A percentile compares a stretch with the other conserved stretches of the same genome.
These are phyloP conservation scores for Notechis scutatus DNA, from an alignment of 2,113 vertebrate species.

Conservation along the genomic window DNA sequence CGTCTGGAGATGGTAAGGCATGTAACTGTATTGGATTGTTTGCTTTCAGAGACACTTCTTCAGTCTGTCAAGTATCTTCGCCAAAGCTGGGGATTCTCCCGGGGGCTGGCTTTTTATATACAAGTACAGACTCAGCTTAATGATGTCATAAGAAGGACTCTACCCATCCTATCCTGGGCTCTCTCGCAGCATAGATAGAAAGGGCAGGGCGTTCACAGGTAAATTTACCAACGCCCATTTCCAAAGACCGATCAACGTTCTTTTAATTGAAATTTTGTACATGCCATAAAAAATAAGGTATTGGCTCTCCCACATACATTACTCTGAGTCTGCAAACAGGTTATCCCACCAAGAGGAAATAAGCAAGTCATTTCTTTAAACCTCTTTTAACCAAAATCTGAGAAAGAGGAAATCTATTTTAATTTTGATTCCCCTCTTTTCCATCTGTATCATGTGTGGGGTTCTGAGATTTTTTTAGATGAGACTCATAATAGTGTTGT, in stretches of 20 bases:
- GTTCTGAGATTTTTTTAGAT: background rate
- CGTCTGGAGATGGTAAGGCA: no score
- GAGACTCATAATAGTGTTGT: background rate
- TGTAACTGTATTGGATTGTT: no score
- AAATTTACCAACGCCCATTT: no score
- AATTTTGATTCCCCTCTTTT: background rate
- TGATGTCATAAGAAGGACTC: no score
- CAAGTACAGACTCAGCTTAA: no score
- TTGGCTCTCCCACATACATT: background rate
- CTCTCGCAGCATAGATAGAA: no score
- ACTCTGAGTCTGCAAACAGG: background rate
- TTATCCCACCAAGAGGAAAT: background rate
- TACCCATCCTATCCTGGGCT: no score
- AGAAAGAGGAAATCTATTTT: background rate
- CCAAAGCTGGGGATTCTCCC: no score
- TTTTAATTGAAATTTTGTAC: background rate
- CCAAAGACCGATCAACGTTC: background rate
- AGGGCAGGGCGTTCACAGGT: no score
- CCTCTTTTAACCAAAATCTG: background rate
- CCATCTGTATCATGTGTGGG: background rate
- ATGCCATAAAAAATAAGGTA: background rate
- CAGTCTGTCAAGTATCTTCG: no score
- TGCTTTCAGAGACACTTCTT: no score
- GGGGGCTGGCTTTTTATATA: no score
- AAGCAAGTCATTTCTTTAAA: background rate